phyloP scores from a whole-genome alignment of 2,888 invertebrate species.

The Caenorhabditis doughertyi region DNA sequence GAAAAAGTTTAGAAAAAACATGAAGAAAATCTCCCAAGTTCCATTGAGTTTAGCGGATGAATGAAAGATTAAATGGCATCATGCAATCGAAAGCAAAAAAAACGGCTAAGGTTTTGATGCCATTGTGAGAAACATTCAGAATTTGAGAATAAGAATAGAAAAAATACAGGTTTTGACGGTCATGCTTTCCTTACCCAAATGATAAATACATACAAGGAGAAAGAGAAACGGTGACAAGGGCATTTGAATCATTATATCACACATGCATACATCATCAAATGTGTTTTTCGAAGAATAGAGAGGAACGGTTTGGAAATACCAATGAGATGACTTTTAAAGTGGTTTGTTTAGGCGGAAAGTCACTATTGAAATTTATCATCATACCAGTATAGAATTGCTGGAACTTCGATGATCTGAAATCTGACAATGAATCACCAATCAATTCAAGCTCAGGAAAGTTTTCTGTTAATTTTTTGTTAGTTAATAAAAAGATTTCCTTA shows the following conservation, averaged over 20 bases:
- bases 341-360: too few relatives aligned
- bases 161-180: slow-evolving; percentile 62
- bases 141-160: slow-evolving; percentile 35
- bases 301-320: slow-evolving; percentile 1
- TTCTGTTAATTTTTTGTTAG: too few relatives aligned
- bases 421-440: too few relatives aligned
- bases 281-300: background rate
- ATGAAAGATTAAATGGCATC: slow-evolving; percentile 8
- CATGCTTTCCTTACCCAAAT: slow-evolving; percentile 53
- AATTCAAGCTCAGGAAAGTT: too few relatives aligned
- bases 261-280: slow-evolving; percentile 24
- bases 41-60: background rate
- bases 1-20: background rate
- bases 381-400: too few relatives aligned
- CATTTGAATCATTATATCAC: slow-evolving; percentile 33
- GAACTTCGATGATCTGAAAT: too few relatives aligned
- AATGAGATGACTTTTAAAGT: too few relatives aligned
- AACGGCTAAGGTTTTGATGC: slow-evolving; percentile 10
- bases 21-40: background rate
- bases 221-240: slow-evolving; percentile 44
- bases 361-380: too few relatives aligned
- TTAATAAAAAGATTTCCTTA: too few relatives aligned
- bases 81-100: slow-evolving; percentile 10
- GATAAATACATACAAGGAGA: slow-evolving; percentile 43
- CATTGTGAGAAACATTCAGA: slow-evolving; percentile 6